Percentiles rank a stretch among this genome's conserved stretches.
Conservation (phyloP, 2,113 vertebrate genomes). For the Tautogolabrus adspersus region DNA sequence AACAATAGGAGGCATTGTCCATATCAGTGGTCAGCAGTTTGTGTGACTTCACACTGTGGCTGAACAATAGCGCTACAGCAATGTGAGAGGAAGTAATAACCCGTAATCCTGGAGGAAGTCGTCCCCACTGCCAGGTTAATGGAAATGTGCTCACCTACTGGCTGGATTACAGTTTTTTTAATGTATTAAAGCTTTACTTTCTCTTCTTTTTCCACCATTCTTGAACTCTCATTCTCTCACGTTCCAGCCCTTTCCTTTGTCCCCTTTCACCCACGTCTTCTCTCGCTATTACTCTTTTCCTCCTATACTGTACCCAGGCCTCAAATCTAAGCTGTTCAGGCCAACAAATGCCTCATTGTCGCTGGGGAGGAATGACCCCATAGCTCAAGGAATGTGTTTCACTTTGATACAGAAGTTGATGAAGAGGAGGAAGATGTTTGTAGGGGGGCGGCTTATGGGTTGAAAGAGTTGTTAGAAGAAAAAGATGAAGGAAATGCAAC, state of each 20-base stretch:
- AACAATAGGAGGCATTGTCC: conserved; percentile 70
- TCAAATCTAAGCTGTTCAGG: conserved; percentile 2
- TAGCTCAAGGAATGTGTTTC: conserved; percentile 37
- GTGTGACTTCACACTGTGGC: conserved; percentile 51
- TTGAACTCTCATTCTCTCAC: conserved; percentile 44
- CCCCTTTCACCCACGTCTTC: conserved; percentile 24
- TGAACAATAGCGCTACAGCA: conserved; percentile 51
- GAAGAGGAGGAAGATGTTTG: conserved; percentile 4
- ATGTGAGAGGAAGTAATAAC: conserved; percentile 69
- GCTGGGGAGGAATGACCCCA: conserved; percentile 41
- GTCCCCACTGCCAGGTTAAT: conserved; percentile 48
- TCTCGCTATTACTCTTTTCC: conserved; percentile 51
- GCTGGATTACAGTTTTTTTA: conserved; percentile 34
- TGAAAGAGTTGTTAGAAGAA: not conserved
- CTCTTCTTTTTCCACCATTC: not conserved
- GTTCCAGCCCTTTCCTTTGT: conserved; percentile 32
- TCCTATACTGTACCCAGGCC: conserved; percentile 41
- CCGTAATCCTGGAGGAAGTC: conserved; percentile 59
- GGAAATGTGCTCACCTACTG: conserved; percentile 58
- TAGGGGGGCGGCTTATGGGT: not conserved
- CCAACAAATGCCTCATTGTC: conserved; percentile 73
- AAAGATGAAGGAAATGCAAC: not conserved
- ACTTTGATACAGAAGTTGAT: conserved; percentile 37
- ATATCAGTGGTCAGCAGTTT: conserved; percentile 36
- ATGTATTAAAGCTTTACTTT: conserved; percentile 8